Evolutionary conservation across 1,140 invertebrate genomes (phyloP).

Genomic region (Drosophila sucinea): DNA sequence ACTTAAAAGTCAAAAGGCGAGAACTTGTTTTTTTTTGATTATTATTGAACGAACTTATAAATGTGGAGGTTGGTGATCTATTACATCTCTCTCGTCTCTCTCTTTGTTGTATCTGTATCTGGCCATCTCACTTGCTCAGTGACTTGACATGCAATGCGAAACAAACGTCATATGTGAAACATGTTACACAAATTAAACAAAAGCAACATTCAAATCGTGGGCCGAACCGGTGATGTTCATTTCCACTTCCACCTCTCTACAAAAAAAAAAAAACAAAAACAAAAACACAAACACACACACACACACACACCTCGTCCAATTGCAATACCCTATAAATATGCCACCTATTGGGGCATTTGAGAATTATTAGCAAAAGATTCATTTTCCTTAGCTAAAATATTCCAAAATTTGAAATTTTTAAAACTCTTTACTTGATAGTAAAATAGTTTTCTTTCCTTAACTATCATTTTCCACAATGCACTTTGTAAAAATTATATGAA

Average conservation of each 20-base stretch:
- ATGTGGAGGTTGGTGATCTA: constrained; percentile 8
- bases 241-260: neutral
- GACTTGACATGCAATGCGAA: constrained; percentile 39
- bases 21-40: constrained; percentile 4
- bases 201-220: constrained; percentile 38
- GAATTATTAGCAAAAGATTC: too few species aligned
- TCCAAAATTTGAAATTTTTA: too few species aligned
- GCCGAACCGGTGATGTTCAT: constrained; percentile 16
- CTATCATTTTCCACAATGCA: too few species aligned
- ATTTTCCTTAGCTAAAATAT: too few species aligned
- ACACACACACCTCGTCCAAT: constrained; percentile 4
- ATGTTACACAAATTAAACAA: constrained; percentile 67
- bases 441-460: too few species aligned
- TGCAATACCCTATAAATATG: neutral
- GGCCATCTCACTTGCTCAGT: constrained; percentile 34
- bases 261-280: neutral
- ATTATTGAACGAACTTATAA: neutral
- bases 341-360: neutral
- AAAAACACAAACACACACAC: neutral
- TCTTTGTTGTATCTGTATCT: constrained; percentile 13
- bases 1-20: neutral
- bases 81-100: neutral
- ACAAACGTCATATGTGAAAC: constrained; percentile 50
- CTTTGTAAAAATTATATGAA: too few species aligned
- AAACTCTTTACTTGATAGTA: too few species aligned